Evolutionary conservation across 2,113 vertebrate species (phyloP), one percentile per base, ranked within the genome.

Genomic region (Bos taurus): DNA sequence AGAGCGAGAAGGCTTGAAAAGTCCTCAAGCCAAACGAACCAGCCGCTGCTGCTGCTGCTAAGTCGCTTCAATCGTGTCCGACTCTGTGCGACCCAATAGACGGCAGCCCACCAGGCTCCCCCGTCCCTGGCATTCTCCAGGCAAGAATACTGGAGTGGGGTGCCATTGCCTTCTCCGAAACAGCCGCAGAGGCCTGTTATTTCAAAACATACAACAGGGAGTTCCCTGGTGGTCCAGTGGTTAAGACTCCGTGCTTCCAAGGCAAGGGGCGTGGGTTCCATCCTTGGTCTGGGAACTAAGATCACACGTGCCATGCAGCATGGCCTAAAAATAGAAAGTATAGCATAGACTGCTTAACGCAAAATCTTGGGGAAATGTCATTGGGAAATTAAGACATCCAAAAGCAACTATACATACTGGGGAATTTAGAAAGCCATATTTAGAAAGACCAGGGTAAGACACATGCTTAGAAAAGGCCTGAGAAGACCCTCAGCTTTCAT

Each of bases 121-220:
- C 43, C 43, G 43, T 46, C 43, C 43, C 43, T 46, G 43, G 43
- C 1, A 46, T 46, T 46, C 43, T 46, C 43, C 43, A 46, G 43
- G 43, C 43, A 46, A 46, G 43, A 46, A 46, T 46, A 46, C 43
- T 46, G 43, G 43, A 46, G 43, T 46, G 43, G 43, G 6, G 43
- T 46, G 43, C 43, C 43, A 46, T 46, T 46, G 43, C 43, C 43
- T 46, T 46, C 6, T 46, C 43, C 48, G 16, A 3, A 30, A 28
- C 40, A 64, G 19, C 43, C 14, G 33, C 40, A 30, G 46, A 77
- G 46, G 6, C n/a, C 26, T 43, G 10, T 33, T 11, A 6, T 4
- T 28, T 56, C 14, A 36, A 74, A 14, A 25, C 5, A 16, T 15
- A 40, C 0, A 0, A 6, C 5, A 23, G n/a, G 19, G n/a, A 23